Base-by-base conservation (phyloP, 2,888 invertebrate species). In the Tillus elongatus region DNA sequence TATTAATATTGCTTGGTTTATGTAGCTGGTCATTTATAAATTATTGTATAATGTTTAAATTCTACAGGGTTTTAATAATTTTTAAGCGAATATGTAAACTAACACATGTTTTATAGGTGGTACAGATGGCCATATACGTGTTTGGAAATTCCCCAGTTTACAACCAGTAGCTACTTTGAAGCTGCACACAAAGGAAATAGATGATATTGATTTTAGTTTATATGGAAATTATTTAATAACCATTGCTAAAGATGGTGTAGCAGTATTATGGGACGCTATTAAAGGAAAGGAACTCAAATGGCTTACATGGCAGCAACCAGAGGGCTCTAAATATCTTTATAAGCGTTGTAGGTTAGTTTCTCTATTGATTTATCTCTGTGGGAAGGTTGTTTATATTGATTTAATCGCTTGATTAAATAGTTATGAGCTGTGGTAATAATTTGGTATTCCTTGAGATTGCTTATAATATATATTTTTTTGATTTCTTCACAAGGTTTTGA, bases 121-220 rank as follows among this genome's bases (percentile, higher is more conserved):
- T 15, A 82, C 85, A 1, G 95, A 96, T 66, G 88, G 92, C 2
- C 75, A 77, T 54, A 69, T 96, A 16, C 73, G 92, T 37, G 66
- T 95, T 6, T 96, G 95, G 95, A 75, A 78, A 56, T 90, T 89
- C 63, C 92, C 93, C 1, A 77, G 79, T 50, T 72, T 92, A 68
- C 72, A 78, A 35, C 73, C 79, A 47, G 57, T 78, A 12, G 73
- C 74, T 52, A 81, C 82, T 49, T 68, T 91, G 6, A 70, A 78
- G 44, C 87, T 82, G 19, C 95, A 95, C 56, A 75, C 72, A 36
- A 88, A 88, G 65, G 95, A 95, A 74, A 85, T 96, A 45, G 95
- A 95, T 57, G 95, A 95, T 64, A 64, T 96, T 36, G 92, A 93
- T 68, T 86, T 95, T 59, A 88, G 86, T 65, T 82, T 84, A 2